Base-by-base conservation (phyloP, 2,888 invertebrate species). In the Kuschelorhynchus macadamiae region DNA sequence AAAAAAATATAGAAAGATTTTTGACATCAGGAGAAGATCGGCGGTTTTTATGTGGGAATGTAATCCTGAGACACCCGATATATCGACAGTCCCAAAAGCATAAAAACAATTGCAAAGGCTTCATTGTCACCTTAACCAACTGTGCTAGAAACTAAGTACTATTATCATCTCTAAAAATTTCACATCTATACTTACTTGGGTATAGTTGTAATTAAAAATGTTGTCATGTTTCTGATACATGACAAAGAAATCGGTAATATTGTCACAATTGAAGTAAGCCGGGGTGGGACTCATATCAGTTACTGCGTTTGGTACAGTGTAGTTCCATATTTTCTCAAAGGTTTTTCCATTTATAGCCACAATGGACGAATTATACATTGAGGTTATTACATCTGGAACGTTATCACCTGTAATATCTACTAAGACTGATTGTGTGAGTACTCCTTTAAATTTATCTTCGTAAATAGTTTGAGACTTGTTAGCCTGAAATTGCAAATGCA, bases 241-340 rank as follows among this genome's bases (percentile, higher is more conserved):
- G 0, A 94, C 87, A 83, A 93, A 86, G 78, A 94, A 92, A 81
- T 94, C 94, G 0, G 93, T 92, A 4, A 91, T 82, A 72, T 90
- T 87, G 77, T 94, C 94, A 72, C 89, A 88, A 79, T 93, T 91
- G 77, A 90, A 94, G 81, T 89, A 93, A 0, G 92, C 93, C 1
- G 92, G 92, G 9, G 92, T 90, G 39, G 93, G 92, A 52, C 91
- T 88, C 76, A 92, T 91, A 75, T 91, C 90, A 9, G 91, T 88
- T 82, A 92, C 91, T 4, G 91, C 88, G 76, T 84, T 61, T 8
- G 73, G 72, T 67, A 91, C 86, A 0, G 89, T 87, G 73, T 87
- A 90, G 74, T 91, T 92, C 94, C 94, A 94, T n/a, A 94, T 79
- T 75, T 87, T 86, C 44, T 86, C 79, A 72, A 89, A 90, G 8